Base-by-base conservation (phyloP, 2,888 invertebrate species). In the Cepaea hortensis region DNA sequence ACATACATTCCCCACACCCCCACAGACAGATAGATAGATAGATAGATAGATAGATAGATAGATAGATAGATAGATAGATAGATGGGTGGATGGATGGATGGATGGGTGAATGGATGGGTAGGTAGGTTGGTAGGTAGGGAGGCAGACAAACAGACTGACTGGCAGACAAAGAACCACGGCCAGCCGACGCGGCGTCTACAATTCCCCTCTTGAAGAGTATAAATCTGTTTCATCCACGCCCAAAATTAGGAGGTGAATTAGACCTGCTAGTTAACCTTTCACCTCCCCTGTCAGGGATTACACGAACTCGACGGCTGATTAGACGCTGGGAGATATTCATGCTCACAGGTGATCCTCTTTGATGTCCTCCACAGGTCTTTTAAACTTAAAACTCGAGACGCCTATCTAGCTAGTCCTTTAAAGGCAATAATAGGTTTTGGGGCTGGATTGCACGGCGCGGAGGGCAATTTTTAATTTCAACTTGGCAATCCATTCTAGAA, bases 221-320 rank as follows among this genome's bases (percentile, higher is more conserved):
- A 76, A 75, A 76, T 76, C 55, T 61, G 75, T 73, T 75, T 50
- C 23, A 23, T 3, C n/a, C 13, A 23, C 84, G 13, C 18, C 20
- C 48, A 7, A 61, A 50, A 72, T 75, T 55, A 65, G 62, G n/a
- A 1, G 0, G 55, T 75, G 76, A n/a, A 50, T 75, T 62, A 75
- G 61, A n/a, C 11, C 76, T 55, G 50, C 62, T 62, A 23, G 79
- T 79, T 79, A 79, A 79, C 79, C 79, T 79, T 55, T 79, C 23
- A n/a, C 79, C 61, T 61, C 5, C 35, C 18, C 62, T 61, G 61
- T 35, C 23, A 62, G 23, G 61, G 62, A 62, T 23, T 62, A 79
- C 62, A 35, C 35, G 62, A 62, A 35, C 23, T 15, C 13, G 13
- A 50, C 3, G 13, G 61, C 23, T 35, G 35, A 79, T 79, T 79